Evolutionary conservation across 1,140 invertebrate genomes (phyloP).

Genomic region (Globodera rostochiensis): DNA sequence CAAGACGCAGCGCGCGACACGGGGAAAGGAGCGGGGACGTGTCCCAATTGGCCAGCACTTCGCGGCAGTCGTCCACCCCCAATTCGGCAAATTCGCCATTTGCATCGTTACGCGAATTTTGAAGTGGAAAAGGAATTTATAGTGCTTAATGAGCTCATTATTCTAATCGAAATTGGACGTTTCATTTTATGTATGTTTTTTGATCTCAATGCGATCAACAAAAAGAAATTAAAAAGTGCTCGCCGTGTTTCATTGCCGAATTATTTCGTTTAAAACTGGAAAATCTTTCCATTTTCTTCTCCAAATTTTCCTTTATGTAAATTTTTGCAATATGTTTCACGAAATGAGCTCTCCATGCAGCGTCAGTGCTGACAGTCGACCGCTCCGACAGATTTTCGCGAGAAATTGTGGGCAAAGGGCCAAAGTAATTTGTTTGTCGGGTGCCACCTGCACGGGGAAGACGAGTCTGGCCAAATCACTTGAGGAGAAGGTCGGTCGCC

Average conservation of each 20-base stretch:
- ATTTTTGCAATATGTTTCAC: neutral
- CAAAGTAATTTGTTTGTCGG: slow-evolving; percentile 15
- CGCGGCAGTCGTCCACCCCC: neutral
- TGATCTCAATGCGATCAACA: neutral
- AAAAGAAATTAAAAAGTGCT: neutral
- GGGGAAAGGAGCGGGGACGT: neutral
- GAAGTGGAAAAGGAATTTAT: neutral
- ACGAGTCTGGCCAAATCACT: slow-evolving; percentile 32
- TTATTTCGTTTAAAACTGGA: too few species aligned
- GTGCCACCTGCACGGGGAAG: slow-evolving; percentile 37
- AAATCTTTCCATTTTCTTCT: neutral
- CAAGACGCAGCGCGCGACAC: neutral
- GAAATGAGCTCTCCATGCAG: neutral
- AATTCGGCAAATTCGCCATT: neutral
- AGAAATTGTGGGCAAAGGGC: slow-evolving; percentile 11
- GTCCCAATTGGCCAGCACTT: neutral
- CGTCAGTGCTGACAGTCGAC: neutral
- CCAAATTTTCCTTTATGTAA: neutral
- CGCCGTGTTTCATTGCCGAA: too few species aligned
- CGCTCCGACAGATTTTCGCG: neutral
- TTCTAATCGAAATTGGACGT: neutral
- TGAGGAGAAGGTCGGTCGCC: slow-evolving; percentile 17
- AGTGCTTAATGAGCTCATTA: neutral
- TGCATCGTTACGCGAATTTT: neutral
- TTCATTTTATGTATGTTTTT: neutral